phyloP scores from a whole-genome alignment of 2,797 vertebrate genomes.

The Leuciscus waleckii region DNA sequence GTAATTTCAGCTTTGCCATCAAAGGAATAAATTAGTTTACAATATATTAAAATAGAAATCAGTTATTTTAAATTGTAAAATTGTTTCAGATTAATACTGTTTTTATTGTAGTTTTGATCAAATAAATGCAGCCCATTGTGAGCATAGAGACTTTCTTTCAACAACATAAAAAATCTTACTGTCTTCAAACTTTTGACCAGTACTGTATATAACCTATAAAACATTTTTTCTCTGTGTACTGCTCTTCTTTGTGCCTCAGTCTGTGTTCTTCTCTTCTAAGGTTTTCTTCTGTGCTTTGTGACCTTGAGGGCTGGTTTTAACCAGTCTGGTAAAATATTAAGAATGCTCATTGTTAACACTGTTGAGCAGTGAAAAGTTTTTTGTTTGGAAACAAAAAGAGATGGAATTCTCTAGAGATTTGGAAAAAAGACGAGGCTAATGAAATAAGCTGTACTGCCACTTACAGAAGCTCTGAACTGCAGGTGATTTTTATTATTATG shows the following conservation, averaged over 20 bases:
- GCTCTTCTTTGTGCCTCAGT: neutral
- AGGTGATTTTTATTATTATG: neutral
- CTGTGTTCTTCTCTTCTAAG: neutral
- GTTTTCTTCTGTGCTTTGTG: neutral
- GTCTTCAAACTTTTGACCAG: neutral
- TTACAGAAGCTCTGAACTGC: neutral
- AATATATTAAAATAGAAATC: too few species aligned
- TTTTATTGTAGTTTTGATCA: too few species aligned
- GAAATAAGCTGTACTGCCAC: neutral
- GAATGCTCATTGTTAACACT: conserved; percentile 2
- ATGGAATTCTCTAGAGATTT: neutral
- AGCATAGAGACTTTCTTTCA: neutral
- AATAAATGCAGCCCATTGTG: too few species aligned
- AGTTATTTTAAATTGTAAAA: neutral
- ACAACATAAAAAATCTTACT: neutral
- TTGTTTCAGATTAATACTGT: too few species aligned
- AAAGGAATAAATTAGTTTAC: too few species aligned
- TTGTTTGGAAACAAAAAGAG: conserved; percentile 18
- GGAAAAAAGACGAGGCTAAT: neutral
- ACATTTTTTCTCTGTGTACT: neutral
- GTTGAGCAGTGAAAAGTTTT: neutral
- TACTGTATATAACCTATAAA: neutral
- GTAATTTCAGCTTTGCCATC: too few species aligned
- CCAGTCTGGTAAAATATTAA: conserved; percentile 8
- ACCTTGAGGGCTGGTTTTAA: conserved; percentile 4